These are phyloP conservation scores for Drosophila greeni DNA, from an alignment of 2,888 invertebrate species.

Conservation along the genomic window DNA sequence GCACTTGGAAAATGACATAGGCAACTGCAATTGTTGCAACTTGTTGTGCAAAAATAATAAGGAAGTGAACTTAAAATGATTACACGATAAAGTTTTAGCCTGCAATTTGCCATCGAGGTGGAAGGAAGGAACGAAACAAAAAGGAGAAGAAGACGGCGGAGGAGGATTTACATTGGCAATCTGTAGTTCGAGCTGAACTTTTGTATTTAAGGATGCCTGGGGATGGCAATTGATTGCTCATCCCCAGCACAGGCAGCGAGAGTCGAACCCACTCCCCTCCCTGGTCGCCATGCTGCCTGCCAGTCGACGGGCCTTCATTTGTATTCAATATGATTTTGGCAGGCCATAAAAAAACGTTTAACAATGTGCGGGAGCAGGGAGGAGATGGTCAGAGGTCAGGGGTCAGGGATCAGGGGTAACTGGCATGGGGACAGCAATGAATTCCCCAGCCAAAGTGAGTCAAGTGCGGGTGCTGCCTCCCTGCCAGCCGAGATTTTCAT, in stretches of 20 bases:
- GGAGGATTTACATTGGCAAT: constrained; percentile 32
- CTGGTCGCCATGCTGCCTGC: background rate
- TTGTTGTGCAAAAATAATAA: constrained; percentile 65
- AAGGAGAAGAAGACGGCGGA: background rate
- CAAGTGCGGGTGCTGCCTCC: constrained; percentile 25
- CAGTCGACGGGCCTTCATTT: constrained; percentile 35
- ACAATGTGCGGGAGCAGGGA: constrained; percentile 6
- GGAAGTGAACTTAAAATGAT: constrained; percentile 71
- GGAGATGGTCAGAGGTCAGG: background rate
- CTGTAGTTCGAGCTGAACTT: constrained; percentile 38
- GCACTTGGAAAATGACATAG: constrained; percentile 66
- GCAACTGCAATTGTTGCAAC: constrained; percentile 60
- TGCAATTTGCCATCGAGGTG: constrained; percentile 61
- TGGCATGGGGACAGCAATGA: constrained; percentile 23
- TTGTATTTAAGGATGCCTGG: constrained; percentile 35
- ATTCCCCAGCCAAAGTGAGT: constrained; percentile 28
- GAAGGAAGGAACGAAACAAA: background rate
- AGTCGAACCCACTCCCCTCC: background rate
- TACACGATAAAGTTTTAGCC: constrained; percentile 69
- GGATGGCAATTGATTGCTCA: constrained; percentile 35
- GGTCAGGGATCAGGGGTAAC: background rate
- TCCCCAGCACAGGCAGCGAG: background rate
- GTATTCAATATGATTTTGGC: constrained; percentile 49
- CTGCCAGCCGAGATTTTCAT: constrained; percentile 31
- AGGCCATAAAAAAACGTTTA: constrained; percentile 49